phyloP scores from a whole-genome alignment of 2,888 invertebrate species.

The Microplitis manilae region DNA sequence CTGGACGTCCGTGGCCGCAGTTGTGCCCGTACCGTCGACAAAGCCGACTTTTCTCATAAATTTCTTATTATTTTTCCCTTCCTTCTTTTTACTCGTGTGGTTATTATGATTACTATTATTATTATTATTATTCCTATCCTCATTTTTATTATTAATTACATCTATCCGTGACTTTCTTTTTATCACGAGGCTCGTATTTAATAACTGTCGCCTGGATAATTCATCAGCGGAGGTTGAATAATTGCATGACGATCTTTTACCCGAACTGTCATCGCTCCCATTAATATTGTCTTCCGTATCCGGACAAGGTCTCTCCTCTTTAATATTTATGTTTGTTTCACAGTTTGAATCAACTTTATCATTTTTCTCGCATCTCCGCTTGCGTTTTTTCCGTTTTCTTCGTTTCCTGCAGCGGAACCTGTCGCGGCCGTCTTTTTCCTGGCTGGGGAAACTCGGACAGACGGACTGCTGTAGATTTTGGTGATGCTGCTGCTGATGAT shows the following conservation, averaged over 20 bases:
- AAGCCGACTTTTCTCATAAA: conserved; percentile 26
- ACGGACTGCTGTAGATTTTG: conserved; percentile 63
- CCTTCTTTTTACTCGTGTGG: conserved; percentile 44
- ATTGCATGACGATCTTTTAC: conserved; percentile 64
- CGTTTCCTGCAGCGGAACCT: conserved; percentile 73
- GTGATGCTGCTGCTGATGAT: conserved; percentile 36
- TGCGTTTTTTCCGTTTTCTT: conserved; percentile 74
- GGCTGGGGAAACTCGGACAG: conserved; percentile 59
- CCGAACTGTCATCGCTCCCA: conserved; percentile 46
- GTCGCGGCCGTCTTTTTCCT: conserved; percentile 66
- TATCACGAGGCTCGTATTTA: conserved; percentile 58
- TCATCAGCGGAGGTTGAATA: conserved; percentile 60
- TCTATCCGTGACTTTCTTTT: conserved; percentile 73
- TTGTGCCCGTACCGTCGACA: conserved; percentile 34
- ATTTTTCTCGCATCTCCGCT: conserved; percentile 62
- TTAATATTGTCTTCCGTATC: conserved; percentile 24
- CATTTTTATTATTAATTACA: conserved; percentile 37
- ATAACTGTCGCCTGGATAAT: conserved; percentile 60
- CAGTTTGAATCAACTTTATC: conserved; percentile 62
- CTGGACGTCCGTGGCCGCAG: conserved; percentile 48
- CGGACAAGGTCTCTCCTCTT: conserved; percentile 25
- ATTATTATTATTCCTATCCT: conserved; percentile 5
- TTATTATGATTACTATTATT: conserved; percentile 21
- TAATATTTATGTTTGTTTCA: conserved; percentile 39
- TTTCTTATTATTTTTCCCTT: conserved; percentile 35